These are phyloP conservation scores for Tribolium castaneum DNA, from an alignment of 1,140 invertebrate species.

Conservation along the genomic window DNA sequence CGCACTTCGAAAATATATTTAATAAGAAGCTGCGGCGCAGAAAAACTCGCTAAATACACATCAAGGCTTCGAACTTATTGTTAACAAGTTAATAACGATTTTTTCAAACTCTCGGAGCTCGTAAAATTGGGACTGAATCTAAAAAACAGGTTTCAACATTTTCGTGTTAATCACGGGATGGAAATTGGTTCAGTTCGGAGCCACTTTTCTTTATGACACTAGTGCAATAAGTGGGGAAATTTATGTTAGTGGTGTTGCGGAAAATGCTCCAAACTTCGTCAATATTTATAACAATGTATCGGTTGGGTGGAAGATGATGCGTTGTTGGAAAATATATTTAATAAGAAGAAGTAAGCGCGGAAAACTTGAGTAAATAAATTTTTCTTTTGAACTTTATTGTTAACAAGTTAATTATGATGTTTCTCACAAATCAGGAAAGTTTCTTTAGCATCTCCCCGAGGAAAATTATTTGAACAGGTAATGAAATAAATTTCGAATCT, in stretches of 20 bases:
- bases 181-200: too few species aligned
- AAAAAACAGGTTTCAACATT: too few species aligned
- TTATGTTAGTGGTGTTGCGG: not conserved
- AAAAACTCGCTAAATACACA: too few species aligned
- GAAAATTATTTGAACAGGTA: not conserved
- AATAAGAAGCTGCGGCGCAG: too few species aligned
- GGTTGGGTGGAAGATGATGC: not conserved
- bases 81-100: too few species aligned
- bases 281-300: constrained; percentile 20
- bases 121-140: too few species aligned
- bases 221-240: not conserved
- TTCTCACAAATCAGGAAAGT: not conserved
- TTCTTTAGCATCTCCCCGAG: not conserved
- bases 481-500: not conserved
- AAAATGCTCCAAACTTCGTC: not conserved
- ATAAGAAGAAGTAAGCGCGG: not conserved
- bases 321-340: not conserved
- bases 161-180: too few species aligned
- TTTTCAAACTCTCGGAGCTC: too few species aligned
- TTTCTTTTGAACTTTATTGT: not conserved
- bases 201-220: not conserved
- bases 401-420: constrained; percentile 21
- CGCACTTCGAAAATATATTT: not conserved
- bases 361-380: not conserved
- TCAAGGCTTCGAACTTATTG: too few species aligned